Percentiles rank a stretch among this genome's conserved stretches.
phyloP scores from a whole-genome alignment of 2,113 vertebrate genomes.

The Lycaon pictus region DNA sequence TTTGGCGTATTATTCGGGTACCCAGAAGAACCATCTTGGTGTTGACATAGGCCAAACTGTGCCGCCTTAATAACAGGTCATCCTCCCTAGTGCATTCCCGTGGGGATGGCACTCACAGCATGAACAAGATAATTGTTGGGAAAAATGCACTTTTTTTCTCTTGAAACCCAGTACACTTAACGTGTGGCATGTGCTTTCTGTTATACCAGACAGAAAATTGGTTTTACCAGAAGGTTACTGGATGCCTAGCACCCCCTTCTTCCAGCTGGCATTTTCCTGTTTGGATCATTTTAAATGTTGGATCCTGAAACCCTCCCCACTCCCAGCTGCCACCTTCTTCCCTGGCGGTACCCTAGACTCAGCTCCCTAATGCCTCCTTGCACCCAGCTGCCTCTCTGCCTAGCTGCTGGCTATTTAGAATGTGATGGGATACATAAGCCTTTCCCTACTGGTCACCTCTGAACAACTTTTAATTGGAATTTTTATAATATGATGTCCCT shows the following conservation, averaged over 20 bases:
- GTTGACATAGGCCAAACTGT: conserved; percentile 79
- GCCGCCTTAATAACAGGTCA: conserved; percentile 70
- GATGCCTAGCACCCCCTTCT: conserved; percentile 76
- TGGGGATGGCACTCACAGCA: conserved; percentile 37
- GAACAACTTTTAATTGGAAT: conserved; percentile 71
- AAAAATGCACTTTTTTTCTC: conserved; percentile 20
- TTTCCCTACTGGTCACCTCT: conserved; percentile 73
- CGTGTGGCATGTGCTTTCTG: conserved; percentile 64
- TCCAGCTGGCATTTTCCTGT: conserved; percentile 79
- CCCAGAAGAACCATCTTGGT: conserved; percentile 78
- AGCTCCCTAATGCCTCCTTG: conserved; percentile 73
- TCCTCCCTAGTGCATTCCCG: not conserved
- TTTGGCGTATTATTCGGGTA: conserved; percentile 81
- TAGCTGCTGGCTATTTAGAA: conserved; percentile 40
- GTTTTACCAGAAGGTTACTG: conserved; percentile 75
- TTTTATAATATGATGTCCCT: conserved; percentile 57
- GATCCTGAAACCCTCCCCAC: conserved; percentile 73
- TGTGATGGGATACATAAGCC: conserved; percentile 69
- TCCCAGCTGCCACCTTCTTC: conserved; percentile 80
- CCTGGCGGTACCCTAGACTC: conserved; percentile 71
- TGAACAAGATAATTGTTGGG: conserved; percentile 67
- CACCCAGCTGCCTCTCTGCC: conserved; percentile 81
- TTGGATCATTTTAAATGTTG: conserved; percentile 73
- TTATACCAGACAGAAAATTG: conserved; percentile 74
- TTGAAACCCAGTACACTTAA: conserved; percentile 70